Conservation (phyloP, 2,797 vertebrate species). For the Sebastes matsubarae region DNA sequence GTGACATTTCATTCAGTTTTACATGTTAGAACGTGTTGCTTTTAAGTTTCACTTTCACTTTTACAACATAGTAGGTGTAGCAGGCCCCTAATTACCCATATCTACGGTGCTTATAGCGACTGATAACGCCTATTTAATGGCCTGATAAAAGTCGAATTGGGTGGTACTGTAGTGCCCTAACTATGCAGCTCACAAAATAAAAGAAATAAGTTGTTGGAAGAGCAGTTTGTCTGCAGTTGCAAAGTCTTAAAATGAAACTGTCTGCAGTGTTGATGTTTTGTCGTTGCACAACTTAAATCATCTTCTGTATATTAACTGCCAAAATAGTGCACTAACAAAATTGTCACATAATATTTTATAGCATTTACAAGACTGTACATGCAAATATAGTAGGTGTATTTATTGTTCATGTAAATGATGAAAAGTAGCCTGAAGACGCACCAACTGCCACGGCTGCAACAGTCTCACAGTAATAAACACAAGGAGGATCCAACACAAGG, state of each 20-base stretch:
- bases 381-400: neutral
- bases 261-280: neutral
- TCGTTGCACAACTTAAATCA: neutral
- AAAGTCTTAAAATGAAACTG: neutral
- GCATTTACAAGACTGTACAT: neutral
- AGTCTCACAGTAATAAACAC: neutral
- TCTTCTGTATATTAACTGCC: neutral
- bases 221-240: neutral
- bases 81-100: no score
- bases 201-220: neutral
- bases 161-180: neutral
- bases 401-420: neutral
- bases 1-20: no score
- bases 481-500: neutral
- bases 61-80: no score
- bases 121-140: no score
- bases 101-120: no score
- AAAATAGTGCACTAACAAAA: neutral
- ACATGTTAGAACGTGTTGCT: no score
- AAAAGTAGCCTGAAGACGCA: neutral
- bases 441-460: neutral
- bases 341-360: neutral
- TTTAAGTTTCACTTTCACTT: no score
- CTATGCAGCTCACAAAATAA: neutral
- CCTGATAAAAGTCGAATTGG: no score